Evolutionary conservation across 2,888 invertebrate species (phyloP).

Genomic region (Apodemia hepburni): DNA sequence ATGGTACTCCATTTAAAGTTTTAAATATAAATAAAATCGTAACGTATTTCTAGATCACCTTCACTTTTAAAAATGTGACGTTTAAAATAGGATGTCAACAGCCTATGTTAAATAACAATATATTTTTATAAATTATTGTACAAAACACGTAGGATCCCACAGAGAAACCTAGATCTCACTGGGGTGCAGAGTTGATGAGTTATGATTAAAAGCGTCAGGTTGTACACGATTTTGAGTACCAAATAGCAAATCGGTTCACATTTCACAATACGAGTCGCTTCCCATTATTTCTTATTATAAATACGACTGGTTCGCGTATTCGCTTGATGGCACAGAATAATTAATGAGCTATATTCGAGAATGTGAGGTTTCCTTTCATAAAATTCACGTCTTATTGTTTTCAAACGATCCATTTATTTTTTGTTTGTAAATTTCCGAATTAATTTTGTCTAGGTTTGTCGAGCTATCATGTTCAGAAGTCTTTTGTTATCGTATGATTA

Average conservation of each 20-base stretch:
- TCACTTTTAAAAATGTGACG: no score
- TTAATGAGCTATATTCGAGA: conserved; percentile 54
- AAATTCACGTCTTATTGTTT: conserved; percentile 54
- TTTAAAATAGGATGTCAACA: no score
- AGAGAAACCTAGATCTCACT: background rate
- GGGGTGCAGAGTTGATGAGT: background rate
- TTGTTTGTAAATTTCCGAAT: conserved; percentile 58
- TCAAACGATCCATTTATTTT: conserved; percentile 48
- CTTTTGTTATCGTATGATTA: conserved; percentile 27
- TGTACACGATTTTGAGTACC: background rate
- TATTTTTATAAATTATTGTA: no score
- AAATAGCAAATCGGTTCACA: conserved; percentile 18
- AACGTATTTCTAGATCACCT: no score
- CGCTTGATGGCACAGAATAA: conserved; percentile 59
- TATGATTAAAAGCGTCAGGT: conserved; percentile 6
- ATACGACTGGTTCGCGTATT: conserved; percentile 41
- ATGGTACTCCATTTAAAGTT: no score
- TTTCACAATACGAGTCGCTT: conserved; percentile 22
- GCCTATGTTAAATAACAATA: background rate
- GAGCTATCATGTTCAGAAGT: conserved; percentile 57
- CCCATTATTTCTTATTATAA: conserved; percentile 35
- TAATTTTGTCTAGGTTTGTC: conserved; percentile 59
- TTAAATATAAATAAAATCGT: no score
- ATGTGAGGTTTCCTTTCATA: conserved; percentile 57
- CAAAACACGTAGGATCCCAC: no score